Base-by-base conservation (phyloP, 2,797 vertebrate genomes). In the Argentina silus region DNA sequence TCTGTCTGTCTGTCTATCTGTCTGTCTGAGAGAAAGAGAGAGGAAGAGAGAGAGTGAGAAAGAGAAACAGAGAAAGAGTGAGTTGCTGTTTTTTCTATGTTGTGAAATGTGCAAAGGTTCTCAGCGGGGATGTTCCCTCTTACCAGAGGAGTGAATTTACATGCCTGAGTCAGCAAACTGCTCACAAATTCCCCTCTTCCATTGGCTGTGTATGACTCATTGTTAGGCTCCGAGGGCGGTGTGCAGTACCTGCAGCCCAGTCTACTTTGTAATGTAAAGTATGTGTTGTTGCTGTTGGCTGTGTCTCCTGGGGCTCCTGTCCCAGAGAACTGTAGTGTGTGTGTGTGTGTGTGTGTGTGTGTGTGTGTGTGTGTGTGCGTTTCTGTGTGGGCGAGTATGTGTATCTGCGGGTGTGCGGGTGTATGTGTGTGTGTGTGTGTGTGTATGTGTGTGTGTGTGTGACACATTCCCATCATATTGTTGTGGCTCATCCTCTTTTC, bases 141-240 rank as follows among this genome's bases (percentile, higher is more conserved):
- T 75, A 69, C 7, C 44, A 36, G 42, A 27, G 15, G 10, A 15
- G 15, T 55, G 44, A 77, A 83, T 86, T 70, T 72, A 50, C 67
- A 80, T 53, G 66, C 42, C 80, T 83, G 81, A 88, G 69, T 90
- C 80, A 87, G 78, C 72, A 79, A 65, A 69, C 43, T 69, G 55
- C 67, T 64, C 64, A 83, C 74, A 75, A 83, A 78, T 43, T 74
- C 68, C 69, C 44, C 1, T 51, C 62, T 57, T 62, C 83, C 67
- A 76, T 67, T 77, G 78, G 76, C 59, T n/a, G 8, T 6, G 0
- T 69, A n/a, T 89, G 84, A 91, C 57, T 85, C 85, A 88, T 11
- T 21, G 61, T 50, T 64, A 62, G 15, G 14, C 51, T 55, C 59
- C 6, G 4, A 1, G 75, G 62, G 70, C 48, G 14, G 43, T 19